Percentiles rank a stretch among this genome's conserved stretches.
These are phyloP conservation scores for Propithecus coquereli DNA, from an alignment of 2,113 vertebrate species.

Conservation along the genomic window DNA sequence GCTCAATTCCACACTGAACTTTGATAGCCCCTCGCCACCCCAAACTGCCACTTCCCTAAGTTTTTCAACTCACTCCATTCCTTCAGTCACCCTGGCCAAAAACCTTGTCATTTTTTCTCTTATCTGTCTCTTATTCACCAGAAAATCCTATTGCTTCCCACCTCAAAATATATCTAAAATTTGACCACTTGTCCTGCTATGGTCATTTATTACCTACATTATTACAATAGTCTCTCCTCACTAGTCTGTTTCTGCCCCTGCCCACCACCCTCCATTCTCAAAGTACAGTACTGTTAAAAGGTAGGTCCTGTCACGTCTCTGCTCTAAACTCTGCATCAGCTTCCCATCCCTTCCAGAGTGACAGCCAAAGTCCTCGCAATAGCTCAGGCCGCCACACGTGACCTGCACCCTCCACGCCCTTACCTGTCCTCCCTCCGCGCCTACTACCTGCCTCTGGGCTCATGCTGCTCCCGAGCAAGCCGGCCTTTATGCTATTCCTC, in stretches of 20 bases:
- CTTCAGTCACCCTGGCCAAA: neutral
- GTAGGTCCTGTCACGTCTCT: neutral
- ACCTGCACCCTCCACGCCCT: neutral
- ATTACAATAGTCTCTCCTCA: neutral
- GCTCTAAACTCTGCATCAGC: neutral
- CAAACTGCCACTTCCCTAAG: neutral
- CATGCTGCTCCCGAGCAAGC: neutral
- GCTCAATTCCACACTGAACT: neutral
- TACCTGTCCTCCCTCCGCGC: neutral
- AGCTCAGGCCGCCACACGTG: fast-evolving
- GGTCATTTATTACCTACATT: neutral
- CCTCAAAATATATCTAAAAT: neutral
- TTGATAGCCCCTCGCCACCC: neutral
- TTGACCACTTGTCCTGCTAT: neutral
- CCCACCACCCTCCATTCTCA: neutral
- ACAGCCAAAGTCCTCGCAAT: neutral
- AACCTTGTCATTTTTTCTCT: neutral
- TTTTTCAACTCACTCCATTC: neutral
- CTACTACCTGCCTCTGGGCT: neutral
- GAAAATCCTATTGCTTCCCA: neutral
- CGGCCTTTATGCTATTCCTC: no score
- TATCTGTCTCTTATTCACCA: neutral
- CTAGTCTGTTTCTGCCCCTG: neutral
- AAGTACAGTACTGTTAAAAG: neutral
- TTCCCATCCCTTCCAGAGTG: neutral